These are phyloP conservation scores for Neomicropteryx cornuta DNA, from an alignment of 1,140 invertebrate species.

Conservation along the genomic window DNA sequence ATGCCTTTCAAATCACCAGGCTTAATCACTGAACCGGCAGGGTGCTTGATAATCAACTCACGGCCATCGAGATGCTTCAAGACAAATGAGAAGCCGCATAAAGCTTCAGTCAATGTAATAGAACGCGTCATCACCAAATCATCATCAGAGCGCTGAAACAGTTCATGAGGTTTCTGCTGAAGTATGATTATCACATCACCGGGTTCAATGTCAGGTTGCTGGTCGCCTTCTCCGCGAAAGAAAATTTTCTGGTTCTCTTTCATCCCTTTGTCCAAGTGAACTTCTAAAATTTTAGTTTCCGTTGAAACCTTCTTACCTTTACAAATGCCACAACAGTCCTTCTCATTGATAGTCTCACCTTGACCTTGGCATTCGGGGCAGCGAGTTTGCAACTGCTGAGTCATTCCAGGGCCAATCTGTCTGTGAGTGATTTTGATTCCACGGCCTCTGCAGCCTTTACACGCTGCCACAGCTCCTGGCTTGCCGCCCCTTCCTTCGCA, in stretches of 20 bases:
- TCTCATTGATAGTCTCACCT: slow-evolving; percentile 67
- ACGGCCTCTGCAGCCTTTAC: slow-evolving; percentile 64
- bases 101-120: slow-evolving; percentile 72
- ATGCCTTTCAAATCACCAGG: slow-evolving; percentile 74
- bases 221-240: slow-evolving; percentile 84
- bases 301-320: slow-evolving; percentile 69
- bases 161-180: slow-evolving; percentile 68
- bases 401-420: slow-evolving; percentile 69
- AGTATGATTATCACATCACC: slow-evolving; percentile 86
- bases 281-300: slow-evolving; percentile 74
- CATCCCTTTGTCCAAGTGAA: slow-evolving; percentile 88
- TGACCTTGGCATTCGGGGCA: slow-evolving; percentile 60
- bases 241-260: slow-evolving; percentile 76
- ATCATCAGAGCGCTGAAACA: slow-evolving; percentile 62
- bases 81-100: slow-evolving; percentile 81
- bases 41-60: slow-evolving; percentile 58
- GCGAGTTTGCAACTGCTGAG: slow-evolving; percentile 69
- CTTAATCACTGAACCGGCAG: slow-evolving; percentile 63
- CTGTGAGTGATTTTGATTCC: slow-evolving; percentile 59
- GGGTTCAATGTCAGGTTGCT: slow-evolving; percentile 69
- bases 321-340: slow-evolving; percentile 71
- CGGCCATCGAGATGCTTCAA: slow-evolving; percentile 78
- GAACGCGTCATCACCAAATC: slow-evolving; percentile 67
- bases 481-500: slow-evolving; percentile 82
- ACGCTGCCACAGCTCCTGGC: slow-evolving; percentile 57